Conservation (phyloP, 1,140 invertebrate species). For the Phymorhynchus buccinoides region DNA sequence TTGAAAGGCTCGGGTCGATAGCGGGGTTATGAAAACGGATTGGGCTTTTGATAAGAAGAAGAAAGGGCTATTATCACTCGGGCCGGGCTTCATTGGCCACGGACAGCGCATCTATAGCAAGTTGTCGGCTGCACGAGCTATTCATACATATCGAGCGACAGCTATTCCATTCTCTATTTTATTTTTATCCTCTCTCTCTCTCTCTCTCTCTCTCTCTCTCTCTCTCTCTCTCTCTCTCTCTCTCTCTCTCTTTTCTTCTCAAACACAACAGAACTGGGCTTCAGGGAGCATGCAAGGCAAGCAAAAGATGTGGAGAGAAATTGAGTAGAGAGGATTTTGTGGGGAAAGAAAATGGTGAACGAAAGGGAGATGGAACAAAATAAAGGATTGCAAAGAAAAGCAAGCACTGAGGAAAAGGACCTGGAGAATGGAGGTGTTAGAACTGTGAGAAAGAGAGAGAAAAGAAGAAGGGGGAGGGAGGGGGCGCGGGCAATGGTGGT, state of each 20-base stretch:
- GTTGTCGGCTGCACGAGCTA: conserved; percentile 1
- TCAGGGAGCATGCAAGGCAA: conserved; percentile 32
- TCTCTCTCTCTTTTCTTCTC: no score
- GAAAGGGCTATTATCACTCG: conserved; percentile 38
- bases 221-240: no score
- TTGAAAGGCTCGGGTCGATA: conserved; percentile 36
- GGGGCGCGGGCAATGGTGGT: background rate
- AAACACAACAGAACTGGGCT: conserved; percentile 9
- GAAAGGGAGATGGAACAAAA: conserved; percentile 4
- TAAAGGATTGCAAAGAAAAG: no score
- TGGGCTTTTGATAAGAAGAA: conserved; percentile 41
- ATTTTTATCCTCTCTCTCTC: no score
- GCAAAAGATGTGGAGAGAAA: conserved; percentile 11
- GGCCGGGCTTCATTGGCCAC: conserved; percentile 35
- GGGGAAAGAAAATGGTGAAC: conserved; percentile 21
- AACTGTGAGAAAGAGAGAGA: no score
- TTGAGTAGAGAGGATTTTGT: background rate
- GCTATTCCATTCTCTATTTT: no score
- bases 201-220: no score
- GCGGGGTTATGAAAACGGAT: conserved; percentile 41
- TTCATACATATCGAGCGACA: conserved; percentile 33
- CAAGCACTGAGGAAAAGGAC: no score
- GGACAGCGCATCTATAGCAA: conserved; percentile 40
- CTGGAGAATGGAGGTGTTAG: background rate
- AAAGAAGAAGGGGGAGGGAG: background rate